Conservation (phyloP, 2,888 invertebrate genomes). For the Tribolium freemani region DNA sequence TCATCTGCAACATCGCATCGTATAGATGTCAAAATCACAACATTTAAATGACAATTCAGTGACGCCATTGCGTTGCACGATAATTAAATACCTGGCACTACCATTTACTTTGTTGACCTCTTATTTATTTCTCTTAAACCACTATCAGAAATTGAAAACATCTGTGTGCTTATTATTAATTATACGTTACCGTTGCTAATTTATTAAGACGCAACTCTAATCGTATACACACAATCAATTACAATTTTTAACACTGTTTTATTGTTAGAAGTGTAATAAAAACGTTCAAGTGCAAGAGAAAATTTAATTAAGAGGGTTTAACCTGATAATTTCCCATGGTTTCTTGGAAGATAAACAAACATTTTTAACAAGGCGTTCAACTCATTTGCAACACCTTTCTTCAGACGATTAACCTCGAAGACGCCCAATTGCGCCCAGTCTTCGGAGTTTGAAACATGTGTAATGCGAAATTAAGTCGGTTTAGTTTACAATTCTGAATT, state of each 20-base stretch:
- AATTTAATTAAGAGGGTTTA: slow-evolving; percentile 21
- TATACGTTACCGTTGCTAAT: not conserved
- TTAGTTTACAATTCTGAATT: not conserved
- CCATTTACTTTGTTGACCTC: slow-evolving; percentile 11
- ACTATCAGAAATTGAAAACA: slow-evolving; percentile 22
- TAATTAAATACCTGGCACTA: slow-evolving; percentile 16
- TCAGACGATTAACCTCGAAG: slow-evolving; percentile 21
- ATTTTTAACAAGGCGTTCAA: slow-evolving; percentile 18
- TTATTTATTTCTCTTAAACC: not conserved
- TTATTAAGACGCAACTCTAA: slow-evolving; percentile 6
- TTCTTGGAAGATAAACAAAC: slow-evolving; percentile 7
- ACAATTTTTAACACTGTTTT: slow-evolving; percentile 1
- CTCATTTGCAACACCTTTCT: slow-evolving; percentile 20
- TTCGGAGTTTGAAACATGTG: not conserved
- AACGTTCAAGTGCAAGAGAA: not conserved
- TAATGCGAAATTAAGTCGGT: not conserved
- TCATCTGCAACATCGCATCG: not conserved
- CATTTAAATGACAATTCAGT: slow-evolving; percentile 13
- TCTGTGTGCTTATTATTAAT: slow-evolving; percentile 1
- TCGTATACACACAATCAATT: not conserved
- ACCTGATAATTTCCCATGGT: not conserved
- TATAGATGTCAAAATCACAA: slow-evolving; percentile 2
- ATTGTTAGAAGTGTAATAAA: not conserved
- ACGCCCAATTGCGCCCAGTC: slow-evolving; percentile 14
- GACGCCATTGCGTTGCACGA: slow-evolving; percentile 7